phyloP scores from a whole-genome alignment of 2,888 invertebrate genomes.

The Papilio elwesi region DNA sequence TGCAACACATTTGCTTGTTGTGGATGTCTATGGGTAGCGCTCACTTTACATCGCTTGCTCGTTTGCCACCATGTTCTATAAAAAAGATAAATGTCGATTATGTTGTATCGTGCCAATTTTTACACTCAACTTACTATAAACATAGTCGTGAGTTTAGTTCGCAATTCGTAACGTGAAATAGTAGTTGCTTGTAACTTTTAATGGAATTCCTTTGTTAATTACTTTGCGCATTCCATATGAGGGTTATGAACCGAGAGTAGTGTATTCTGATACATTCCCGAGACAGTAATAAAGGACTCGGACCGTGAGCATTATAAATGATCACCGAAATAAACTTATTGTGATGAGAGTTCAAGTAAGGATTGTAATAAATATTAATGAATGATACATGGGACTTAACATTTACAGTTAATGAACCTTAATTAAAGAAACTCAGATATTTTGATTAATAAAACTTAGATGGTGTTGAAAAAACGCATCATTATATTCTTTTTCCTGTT shows the following conservation, averaged over 20 bases:
- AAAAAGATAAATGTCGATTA: too few species aligned
- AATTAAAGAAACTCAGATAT: too few species aligned
- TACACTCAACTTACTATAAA: too few species aligned
- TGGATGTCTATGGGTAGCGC: too few species aligned
- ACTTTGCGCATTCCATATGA: conserved; percentile 25
- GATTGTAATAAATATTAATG: neutral
- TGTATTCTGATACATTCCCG: conserved; percentile 26
- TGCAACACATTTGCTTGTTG: too few species aligned
- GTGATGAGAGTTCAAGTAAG: neutral
- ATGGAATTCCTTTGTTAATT: conserved; percentile 29
- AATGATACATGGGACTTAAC: neutral
- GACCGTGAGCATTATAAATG: neutral
- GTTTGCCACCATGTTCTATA: too few species aligned
- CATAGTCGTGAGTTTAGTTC: neutral
- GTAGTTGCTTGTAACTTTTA: conserved; percentile 23
- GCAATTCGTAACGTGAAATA: neutral
- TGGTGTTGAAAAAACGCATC: too few species aligned
- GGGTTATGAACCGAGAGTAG: conserved; percentile 23
- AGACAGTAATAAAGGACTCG: neutral
- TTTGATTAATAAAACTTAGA: too few species aligned
- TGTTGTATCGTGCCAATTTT: too few species aligned
- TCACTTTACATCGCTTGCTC: too few species aligned
- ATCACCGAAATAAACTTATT: neutral
- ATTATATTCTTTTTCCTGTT: too few species aligned
- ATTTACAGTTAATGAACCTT: too few species aligned